phyloP scores from a whole-genome alignment of 2,888 invertebrate genomes.

The Hirudinaria manillensis region DNA sequence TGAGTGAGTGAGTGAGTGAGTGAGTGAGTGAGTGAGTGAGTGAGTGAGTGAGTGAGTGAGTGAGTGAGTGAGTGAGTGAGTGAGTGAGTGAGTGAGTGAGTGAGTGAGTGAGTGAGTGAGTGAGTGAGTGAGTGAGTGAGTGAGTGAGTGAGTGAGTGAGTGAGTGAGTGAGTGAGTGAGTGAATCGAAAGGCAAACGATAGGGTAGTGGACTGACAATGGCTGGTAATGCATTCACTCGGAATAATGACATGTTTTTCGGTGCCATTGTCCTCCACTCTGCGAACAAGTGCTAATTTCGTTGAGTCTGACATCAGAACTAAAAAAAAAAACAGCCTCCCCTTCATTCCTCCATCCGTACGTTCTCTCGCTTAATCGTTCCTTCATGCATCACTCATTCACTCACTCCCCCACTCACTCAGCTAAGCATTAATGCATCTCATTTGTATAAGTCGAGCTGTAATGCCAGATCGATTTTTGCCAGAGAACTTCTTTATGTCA shows the following conservation, averaged over 20 bases:
- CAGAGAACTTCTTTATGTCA: too few relatives aligned
- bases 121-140: background rate
- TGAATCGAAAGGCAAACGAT: background rate
- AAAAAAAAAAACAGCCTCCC: too few relatives aligned
- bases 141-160: conserved; percentile 8
- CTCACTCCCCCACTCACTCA: conserved; percentile 8
- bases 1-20: background rate
- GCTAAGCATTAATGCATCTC: too few relatives aligned
- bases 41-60: background rate
- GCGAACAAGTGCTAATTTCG: conserved; percentile 8
- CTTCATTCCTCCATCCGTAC: background rate
- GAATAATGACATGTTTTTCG: conserved; percentile 8
- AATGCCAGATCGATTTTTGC: too few relatives aligned
- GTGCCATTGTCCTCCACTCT: background rate
- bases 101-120: background rate
- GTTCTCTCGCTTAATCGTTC: background rate
- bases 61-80: background rate
- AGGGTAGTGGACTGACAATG: background rate
- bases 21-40: background rate
- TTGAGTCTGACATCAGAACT: background rate
- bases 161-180: conserved; percentile 4
- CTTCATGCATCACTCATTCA: background rate
- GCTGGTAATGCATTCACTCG: conserved; percentile 7
- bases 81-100: conserved; percentile 3
- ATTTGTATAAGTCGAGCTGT: too few relatives aligned